Percentiles rank a stretch among this genome's conserved stretches.
These are phyloP conservation scores for Deroptyus accipitrinus DNA, from an alignment of 2,113 vertebrate species.

Conservation along the genomic window DNA sequence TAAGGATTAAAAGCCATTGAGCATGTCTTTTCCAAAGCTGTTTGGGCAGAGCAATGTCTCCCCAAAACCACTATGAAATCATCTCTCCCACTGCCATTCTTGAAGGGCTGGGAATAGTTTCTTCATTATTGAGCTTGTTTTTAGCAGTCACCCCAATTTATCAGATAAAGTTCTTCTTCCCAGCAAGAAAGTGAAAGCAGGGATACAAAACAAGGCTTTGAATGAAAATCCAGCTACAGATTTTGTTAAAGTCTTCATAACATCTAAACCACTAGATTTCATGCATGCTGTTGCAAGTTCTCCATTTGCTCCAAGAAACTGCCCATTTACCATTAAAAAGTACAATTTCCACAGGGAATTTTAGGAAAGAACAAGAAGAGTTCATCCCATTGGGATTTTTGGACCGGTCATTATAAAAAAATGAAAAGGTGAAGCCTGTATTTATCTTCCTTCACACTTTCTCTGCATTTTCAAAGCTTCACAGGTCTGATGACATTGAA, in stretches of 20 bases:
- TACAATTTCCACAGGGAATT: not conserved
- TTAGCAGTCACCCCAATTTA: not conserved
- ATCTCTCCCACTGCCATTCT: not conserved
- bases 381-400: not conserved
- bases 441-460: not conserved
- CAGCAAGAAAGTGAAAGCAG: not conserved
- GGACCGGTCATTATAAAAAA: not conserved
- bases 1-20: not conserved
- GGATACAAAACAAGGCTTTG: not conserved
- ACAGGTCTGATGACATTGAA: not conserved
- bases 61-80: not conserved
- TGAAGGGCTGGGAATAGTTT: not conserved
- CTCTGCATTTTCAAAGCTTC: not conserved
- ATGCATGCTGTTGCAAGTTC: not conserved
- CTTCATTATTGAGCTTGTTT: not conserved
- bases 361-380: not conserved
- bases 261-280: not conserved
- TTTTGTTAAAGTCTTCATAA: not conserved
- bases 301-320: not conserved
- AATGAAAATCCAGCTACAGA: not conserved
- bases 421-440: not conserved
- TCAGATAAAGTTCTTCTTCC: not conserved
- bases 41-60: not conserved
- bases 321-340: not conserved
- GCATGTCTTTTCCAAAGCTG: not conserved